Base-by-base conservation (phyloP, 2,113 vertebrate species). In the Lonchura striata region DNA sequence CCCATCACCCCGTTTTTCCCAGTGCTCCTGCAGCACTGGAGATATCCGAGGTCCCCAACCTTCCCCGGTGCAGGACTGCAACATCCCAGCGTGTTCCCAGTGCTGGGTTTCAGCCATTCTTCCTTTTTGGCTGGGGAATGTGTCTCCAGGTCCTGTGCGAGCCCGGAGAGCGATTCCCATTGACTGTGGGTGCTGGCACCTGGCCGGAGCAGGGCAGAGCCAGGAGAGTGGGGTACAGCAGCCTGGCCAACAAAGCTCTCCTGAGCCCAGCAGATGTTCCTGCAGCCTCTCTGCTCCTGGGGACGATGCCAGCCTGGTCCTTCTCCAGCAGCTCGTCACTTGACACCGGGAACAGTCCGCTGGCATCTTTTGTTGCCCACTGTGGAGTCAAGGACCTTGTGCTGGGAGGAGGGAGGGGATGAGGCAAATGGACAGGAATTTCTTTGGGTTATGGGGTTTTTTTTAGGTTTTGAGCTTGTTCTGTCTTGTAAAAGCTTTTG, bases 201-300 rank as follows among this genome's bases (percentile, higher is more conserved):
- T 92, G 88, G 86, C 68, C 20, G 42, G 88, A 66, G 11, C 46
- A 37, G 61, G 74, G 53, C 74, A 85, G 85, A 82, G 91, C 93
- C 90, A 95, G 88, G 17, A 85, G 22, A 53, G 42, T 11, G 41
- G 93, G 90, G 52, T 44, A 7, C 8, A 11, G 82, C 81, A 81
- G 61, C 64, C 30, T 4, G 37, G 95, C 96, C 93, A 95, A 33
- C 88, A 69, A 44, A 57, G 70, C 1, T 3, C 52, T 92, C 64
- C 37, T 57, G 84, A 92, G 87, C 84, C 93, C 94, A 93, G 92
- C 97, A 97, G 95, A 95, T 97, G 96, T 97, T 97, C 78, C 90
- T 90, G 47, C 90, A 90, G 93, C 91, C 77, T 91, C 59, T 39
- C 64, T 22, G 72, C 82, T 94, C 69, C 83, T 0, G 66, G 82